A percentile compares a stretch with the other conserved stretches of the same genome.
These are phyloP conservation scores for Oreonectes daqikongensis DNA, from an alignment of 2,797 vertebrate genomes.

Conservation along the genomic window DNA sequence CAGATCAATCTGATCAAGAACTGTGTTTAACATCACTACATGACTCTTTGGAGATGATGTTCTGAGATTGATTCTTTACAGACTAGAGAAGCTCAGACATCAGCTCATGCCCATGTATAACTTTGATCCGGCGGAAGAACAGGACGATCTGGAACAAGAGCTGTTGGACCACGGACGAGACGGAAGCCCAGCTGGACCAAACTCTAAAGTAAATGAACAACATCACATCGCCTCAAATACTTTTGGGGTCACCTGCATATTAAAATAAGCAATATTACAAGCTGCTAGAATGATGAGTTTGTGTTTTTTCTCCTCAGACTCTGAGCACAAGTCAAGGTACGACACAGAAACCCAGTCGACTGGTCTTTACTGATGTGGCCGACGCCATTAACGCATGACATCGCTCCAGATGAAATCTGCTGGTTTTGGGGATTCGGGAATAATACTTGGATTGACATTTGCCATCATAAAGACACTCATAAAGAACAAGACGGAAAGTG, in stretches of 20 bases:
- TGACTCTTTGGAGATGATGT: not conserved
- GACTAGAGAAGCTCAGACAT: constrained; percentile 95
- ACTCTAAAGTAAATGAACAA: constrained; percentile 80
- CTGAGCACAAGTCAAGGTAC: constrained; percentile 85
- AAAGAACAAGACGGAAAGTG: not conserved
- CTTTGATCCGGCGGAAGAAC: constrained; percentile 96
- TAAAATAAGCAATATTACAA: not conserved
- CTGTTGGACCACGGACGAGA: constrained; percentile 92
- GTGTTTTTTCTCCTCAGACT: constrained; percentile 73
- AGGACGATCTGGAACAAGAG: constrained; percentile 97
- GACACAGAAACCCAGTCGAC: constrained; percentile 91
- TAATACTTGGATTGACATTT: not conserved
- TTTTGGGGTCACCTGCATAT: too few species aligned
- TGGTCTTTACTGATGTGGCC: constrained; percentile 95
- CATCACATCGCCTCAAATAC: not conserved
- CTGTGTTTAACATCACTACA: not conserved
- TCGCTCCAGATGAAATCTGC: constrained; percentile 44
- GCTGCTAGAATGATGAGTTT: not conserved
- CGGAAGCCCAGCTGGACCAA: constrained; percentile 79
- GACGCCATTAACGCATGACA: constrained; percentile 90
- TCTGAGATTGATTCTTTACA: constrained; percentile 57
- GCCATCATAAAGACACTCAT: not conserved
- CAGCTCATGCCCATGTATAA: constrained; percentile 99
- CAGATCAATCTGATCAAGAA: too few species aligned
- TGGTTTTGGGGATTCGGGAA: constrained; percentile 15